A percentile compares a stretch with the other conserved stretches of the same genome.
These are phyloP conservation scores for Rapana venosa DNA, from an alignment of 2,888 invertebrate genomes.

Conservation along the genomic window DNA sequence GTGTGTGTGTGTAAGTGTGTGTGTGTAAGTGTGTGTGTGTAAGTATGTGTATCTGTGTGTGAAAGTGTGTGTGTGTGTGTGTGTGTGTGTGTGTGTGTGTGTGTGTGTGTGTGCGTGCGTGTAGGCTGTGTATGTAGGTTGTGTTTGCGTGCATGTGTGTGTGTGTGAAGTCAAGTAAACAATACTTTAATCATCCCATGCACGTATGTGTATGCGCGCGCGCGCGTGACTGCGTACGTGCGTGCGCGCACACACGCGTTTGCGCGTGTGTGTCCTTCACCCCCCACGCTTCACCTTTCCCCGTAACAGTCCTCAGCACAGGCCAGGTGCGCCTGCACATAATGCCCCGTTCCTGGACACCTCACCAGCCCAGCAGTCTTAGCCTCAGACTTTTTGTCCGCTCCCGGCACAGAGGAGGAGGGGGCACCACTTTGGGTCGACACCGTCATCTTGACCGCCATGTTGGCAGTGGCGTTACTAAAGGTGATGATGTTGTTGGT, in stretches of 20 bases:
- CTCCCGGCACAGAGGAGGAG: not conserved
- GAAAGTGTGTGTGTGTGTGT: too few species aligned
- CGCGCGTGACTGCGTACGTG: not conserved
- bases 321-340: not conserved
- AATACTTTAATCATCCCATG: not conserved
- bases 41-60: too few species aligned
- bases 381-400: not conserved
- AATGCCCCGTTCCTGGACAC: not conserved
- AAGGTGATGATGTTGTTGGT: too few species aligned
- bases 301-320: not conserved
- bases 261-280: not conserved
- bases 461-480: slow-evolving; percentile 4
- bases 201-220: not conserved
- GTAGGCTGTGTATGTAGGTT: too few species aligned
- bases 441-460: not conserved
- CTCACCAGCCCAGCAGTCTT: not conserved
- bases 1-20: too few species aligned
- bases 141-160: not conserved
- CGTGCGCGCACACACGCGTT: not conserved
- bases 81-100: not conserved
- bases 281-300: not conserved
- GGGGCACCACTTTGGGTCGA: not conserved
- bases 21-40: too few species aligned
- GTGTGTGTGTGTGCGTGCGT: slow-evolving; percentile 1
- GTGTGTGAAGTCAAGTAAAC: too few species aligned